Evolutionary conservation across 2,113 vertebrate genomes (phyloP), one percentile per base, ranked within the genome.

Genomic region (Indicator indicator): DNA sequence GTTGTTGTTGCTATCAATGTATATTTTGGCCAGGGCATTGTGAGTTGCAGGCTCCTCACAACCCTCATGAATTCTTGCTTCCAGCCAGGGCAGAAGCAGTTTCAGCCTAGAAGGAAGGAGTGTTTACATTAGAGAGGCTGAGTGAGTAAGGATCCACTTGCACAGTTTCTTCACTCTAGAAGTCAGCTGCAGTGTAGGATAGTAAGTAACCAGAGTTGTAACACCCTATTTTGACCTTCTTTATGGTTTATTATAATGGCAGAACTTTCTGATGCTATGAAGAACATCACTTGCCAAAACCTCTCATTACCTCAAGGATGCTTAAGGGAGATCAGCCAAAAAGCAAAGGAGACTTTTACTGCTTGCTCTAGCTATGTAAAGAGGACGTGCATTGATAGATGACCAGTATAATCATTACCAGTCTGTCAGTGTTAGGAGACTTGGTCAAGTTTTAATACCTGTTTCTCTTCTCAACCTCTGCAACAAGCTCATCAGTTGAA

Each of bases 1-100:
- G 97, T 99, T 99, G 97, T 99, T 99, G 97, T 99, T 99, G 97
- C 99, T 99, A 95, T 99, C 99, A 4, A 99, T 99, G 98, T 99
- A 99, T 91, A 99, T 99, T 97, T 99, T 99, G 86, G 99, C 99
- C 96, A 99, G 95, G 5, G 99, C 99, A 90, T 99, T 99, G 86
- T 99, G 99, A 91, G 99, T 99, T 33, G 99, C 99, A 46, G 99
- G 99, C 86, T 99, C 99, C 92, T 99, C 99, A 80, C 99, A 99
- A 67, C 99, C 99, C 96, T 99, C 99, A 1, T 99, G 99, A 94
- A 99, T 99, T 92, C 99, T 98, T 78, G 99, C 98, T 97, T 99
- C 99, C 90, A 99, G 97, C 99, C 99, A 99, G 62, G 99, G 99
- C 64, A 99, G 97, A 75, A 99, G 98, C 77, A 99, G 98, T 97